Conservation (phyloP, 2,797 vertebrate species). For the Heterohyrax brucei region DNA sequence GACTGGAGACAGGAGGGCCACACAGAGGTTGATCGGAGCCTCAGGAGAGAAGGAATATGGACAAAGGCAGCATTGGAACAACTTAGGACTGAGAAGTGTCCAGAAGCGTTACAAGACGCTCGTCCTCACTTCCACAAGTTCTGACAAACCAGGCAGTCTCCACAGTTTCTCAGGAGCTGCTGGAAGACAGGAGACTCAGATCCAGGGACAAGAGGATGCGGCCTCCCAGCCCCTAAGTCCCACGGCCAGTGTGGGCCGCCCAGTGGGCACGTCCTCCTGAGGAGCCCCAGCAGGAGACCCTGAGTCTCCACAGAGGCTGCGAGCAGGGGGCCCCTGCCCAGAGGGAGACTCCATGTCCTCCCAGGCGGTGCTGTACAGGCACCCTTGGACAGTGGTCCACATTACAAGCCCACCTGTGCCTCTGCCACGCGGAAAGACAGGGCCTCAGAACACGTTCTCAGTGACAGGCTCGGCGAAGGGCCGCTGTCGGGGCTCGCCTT, state of each 20-base stretch:
- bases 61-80: background rate
- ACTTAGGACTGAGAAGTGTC: background rate
- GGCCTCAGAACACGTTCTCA: background rate
- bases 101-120: rapidly evolving
- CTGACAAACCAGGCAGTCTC: background rate
- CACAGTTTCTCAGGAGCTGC: background rate
- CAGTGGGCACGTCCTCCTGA: no score
- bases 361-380: background rate
- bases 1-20: no score
- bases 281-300: no score
- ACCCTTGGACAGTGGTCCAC: background rate
- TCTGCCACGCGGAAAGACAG: background rate
- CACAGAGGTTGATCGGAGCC: rapidly evolving
- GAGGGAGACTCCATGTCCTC: background rate
- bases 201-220: no score
- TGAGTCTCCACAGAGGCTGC: background rate
- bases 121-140: no score
- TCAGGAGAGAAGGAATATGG: background rate
- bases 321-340: background rate
- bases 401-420: background rate
- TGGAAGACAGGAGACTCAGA: background rate
- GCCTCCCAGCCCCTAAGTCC: no score
- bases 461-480: background rate
- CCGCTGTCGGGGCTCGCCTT: background rate
- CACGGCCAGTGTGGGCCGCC: no score